These are phyloP conservation scores for Xylophagus ater DNA, from an alignment of 2,888 invertebrate species.

Conservation along the genomic window DNA sequence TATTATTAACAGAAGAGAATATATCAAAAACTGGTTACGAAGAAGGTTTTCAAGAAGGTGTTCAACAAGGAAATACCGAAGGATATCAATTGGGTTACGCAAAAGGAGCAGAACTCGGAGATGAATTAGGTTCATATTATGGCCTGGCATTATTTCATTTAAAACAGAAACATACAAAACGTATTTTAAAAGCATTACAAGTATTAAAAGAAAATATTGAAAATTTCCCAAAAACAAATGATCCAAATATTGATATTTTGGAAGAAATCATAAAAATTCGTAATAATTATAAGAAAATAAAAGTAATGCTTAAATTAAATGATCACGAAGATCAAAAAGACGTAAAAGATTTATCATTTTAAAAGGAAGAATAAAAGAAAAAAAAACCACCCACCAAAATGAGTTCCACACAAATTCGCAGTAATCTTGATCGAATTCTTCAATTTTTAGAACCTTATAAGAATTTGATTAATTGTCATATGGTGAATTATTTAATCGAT, in stretches of 20 bases:
- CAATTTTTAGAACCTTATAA: constrained; percentile 48
- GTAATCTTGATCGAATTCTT: constrained; percentile 43
- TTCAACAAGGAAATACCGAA: constrained; percentile 48
- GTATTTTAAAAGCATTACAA: constrained; percentile 43
- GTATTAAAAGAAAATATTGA: constrained; percentile 50
- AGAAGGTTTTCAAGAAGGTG: constrained; percentile 55
- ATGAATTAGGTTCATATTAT: constrained; percentile 64
- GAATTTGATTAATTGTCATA: constrained; percentile 61
- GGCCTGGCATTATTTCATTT: constrained; percentile 48
- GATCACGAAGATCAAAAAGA: constrained; percentile 8
- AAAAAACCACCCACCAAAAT: constrained; percentile 7
- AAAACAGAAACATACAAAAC: constrained; percentile 40
- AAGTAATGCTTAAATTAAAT: constrained; percentile 48
- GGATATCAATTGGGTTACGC: constrained; percentile 64
- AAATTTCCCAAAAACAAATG: constrained; percentile 54
- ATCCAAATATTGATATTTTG: constrained; percentile 53
- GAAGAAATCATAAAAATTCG: constrained; percentile 51
- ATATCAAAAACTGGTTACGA: constrained; percentile 51
- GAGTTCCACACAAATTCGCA: constrained; percentile 25
- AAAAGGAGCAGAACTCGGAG: constrained; percentile 61
- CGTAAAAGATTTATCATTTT: constrained; percentile 28
- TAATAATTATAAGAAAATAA: constrained; percentile 55
- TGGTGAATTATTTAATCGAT: constrained; percentile 61
- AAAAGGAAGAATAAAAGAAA: too few species aligned
- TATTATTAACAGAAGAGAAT: constrained; percentile 57